Evolutionary conservation across 2,888 invertebrate species (phyloP), one percentile per base, ranked within the genome.

Genomic region (Periphyllus acericola): DNA sequence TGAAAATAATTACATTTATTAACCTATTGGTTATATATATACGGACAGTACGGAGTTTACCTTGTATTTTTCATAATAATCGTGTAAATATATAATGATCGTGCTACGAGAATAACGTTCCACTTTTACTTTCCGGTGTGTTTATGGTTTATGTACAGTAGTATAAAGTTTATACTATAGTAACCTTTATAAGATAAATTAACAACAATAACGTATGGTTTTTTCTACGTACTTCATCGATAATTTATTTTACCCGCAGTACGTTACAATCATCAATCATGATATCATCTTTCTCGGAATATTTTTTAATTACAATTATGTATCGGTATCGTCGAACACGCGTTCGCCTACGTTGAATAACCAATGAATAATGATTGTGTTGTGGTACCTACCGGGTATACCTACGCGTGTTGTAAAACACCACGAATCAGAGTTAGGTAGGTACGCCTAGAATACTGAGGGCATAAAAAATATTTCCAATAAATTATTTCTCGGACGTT

Each of bases 111-210:
- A 40, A 76, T 66, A 29, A 76, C 76, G 66, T 84, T 84, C 19
- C 76, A 76, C 84, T 76, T 84, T 84, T 68, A 84, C 76, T 76
- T 17, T 32, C 29, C 32, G 4, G n/a, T 66, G 32, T 76, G 40
- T 40, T 75, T 75, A 74, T 36, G 74, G 29, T 60, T 34, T 66
- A 32, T 46, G 3, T 29, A 11, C 11, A 29, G 34, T 55, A 11
- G 46, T 46, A 46, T 46, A 83, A 60, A 76, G 17, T 46, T 40
- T 34, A 83, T 36, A 52, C 9, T 72, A 34, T 34, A 75, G 36
- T 80, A 36, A 66, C 79, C 79, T 60, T 66, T 11, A 78, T 21
- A 19, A 29, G 32, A 52, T 72, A 52, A 72, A 72, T 72, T 25
- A 52, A 82, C 32, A 52, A 36, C 36, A 40, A 66, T 34, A 55